phyloP scores from a whole-genome alignment of 2,888 invertebrate species.

The Ashinkailepas kermadecensis region DNA sequence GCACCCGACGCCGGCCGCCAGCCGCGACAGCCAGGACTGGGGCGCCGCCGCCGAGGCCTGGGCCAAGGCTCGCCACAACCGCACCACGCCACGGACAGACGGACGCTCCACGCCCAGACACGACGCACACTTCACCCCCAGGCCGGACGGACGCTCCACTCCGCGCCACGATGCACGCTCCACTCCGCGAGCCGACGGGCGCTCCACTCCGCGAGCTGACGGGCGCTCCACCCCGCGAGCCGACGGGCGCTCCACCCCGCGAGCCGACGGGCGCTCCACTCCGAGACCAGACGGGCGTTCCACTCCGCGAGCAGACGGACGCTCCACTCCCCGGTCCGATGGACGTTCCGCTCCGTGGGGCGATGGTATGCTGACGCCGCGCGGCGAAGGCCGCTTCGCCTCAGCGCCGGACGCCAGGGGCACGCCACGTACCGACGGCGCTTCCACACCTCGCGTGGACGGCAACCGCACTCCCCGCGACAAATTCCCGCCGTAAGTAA shows the following conservation, averaged over 20 bases:
- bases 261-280: too few relatives aligned
- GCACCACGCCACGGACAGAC: background rate
- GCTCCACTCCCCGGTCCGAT: too few relatives aligned
- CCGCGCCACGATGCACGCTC: background rate
- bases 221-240: background rate
- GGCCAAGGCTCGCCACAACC: conserved; percentile 1
- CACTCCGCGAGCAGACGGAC: too few relatives aligned
- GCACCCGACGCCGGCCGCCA: conserved; percentile 11
- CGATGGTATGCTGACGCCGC: background rate
- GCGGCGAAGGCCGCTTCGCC: background rate
- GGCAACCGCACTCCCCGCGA: background rate
- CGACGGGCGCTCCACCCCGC: background rate
- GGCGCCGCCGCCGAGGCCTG: conserved; percentile 23
- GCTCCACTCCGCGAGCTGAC: background rate
- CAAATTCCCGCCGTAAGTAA: background rate
- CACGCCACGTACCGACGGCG: background rate
- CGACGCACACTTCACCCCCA: background rate
- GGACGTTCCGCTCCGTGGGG: too few relatives aligned
- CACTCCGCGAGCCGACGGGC: background rate
- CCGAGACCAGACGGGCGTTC: too few relatives aligned
- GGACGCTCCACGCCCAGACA: conserved; percentile 4
- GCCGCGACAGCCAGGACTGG: conserved; percentile 13
- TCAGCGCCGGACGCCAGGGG: background rate
- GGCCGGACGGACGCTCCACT: background rate
- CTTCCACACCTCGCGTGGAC: background rate